Percentiles rank a stretch among this genome's conserved stretches.
Conservation (phyloP, 1,140 invertebrate species). For the Aphaenogaster floridana region DNA sequence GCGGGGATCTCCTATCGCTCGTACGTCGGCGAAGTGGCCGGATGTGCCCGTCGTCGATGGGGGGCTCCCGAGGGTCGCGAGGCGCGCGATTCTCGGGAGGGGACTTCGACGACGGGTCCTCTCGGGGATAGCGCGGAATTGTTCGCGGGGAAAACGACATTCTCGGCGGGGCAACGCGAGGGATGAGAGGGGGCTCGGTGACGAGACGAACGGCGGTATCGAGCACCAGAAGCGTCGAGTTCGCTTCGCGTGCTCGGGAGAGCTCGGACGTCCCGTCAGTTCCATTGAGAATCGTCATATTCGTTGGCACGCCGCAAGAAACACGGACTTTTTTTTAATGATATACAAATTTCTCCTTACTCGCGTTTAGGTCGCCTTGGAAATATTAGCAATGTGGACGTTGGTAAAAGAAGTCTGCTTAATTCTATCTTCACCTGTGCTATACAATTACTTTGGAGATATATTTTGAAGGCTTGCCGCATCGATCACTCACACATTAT, state of each 20-base stretch:
- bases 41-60: constrained; percentile 34
- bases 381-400: constrained; percentile 52
- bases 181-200: constrained; percentile 43
- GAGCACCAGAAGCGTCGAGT: constrained; percentile 4
- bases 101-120: constrained; percentile 12
- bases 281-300: constrained; percentile 35
- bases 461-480: constrained; percentile 22
- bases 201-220: background rate
- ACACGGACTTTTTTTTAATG: background rate
- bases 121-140: constrained; percentile 30
- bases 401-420: constrained; percentile 8
- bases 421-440: background rate
- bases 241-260: background rate
- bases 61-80: background rate
- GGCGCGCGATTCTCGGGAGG: constrained; percentile 11
- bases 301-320: constrained; percentile 20
- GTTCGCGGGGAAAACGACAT: constrained; percentile 45
- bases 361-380: constrained; percentile 21
- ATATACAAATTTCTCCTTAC: constrained; percentile 27
- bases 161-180: constrained; percentile 26
- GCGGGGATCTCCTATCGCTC: constrained; percentile 20
- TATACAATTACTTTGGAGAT: background rate
- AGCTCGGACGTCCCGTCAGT: constrained; percentile 22
- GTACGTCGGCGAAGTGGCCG: constrained; percentile 35
- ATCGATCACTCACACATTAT: constrained; percentile 30